Evolutionary conservation across 2,888 invertebrate genomes (phyloP), one percentile per base, ranked within the genome.

Genomic region (Polydrusus cervinus): DNA sequence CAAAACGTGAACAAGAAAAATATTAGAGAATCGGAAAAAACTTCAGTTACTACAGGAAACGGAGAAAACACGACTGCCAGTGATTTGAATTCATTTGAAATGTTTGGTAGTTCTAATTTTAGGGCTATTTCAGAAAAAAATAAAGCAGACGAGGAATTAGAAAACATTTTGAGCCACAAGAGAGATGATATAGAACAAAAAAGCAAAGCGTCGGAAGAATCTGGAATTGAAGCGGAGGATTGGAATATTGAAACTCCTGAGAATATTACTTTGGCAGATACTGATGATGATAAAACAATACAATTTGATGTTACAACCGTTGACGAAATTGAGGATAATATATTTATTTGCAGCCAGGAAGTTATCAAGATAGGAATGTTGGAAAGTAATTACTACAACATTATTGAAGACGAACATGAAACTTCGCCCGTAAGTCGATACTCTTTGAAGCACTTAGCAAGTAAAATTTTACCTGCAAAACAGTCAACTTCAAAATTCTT

Each of bases 261-360:
- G 10, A 8, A 34, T 34, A 34, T 9, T 34, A 34, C 10, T 3
- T 14, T 30, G 14, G 8, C 55, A 34, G 14, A 55, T 55, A 47
- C 30, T 30, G 14, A 0, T n/a, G 34, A 34, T 14, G 16, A 49
- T 34, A 10, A 14, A 13, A 53, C 25, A n/a, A 25, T 20, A 6
- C 3, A 25, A 13, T 9, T 16, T 14, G 25, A 10, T 13, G 20
- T 18, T 10, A 6, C 25, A 25, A 64, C 62, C 13, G 64, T 64
- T 49, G 10, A 14, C 14, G 49, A 49, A 34, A 16, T 64, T 14
- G 47, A 64, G 49, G 64, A 49, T n/a, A 64, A 64, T 25, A 47
- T 45, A 14, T 16, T 30, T 1, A 8, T 64, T 30, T 49, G 10
- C 8, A 49, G 13, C 16, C 8, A 30, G 14, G 49, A 64, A 38